Conservation (phyloP, 2,888 invertebrate species). For the Fabriciana adippe region DNA sequence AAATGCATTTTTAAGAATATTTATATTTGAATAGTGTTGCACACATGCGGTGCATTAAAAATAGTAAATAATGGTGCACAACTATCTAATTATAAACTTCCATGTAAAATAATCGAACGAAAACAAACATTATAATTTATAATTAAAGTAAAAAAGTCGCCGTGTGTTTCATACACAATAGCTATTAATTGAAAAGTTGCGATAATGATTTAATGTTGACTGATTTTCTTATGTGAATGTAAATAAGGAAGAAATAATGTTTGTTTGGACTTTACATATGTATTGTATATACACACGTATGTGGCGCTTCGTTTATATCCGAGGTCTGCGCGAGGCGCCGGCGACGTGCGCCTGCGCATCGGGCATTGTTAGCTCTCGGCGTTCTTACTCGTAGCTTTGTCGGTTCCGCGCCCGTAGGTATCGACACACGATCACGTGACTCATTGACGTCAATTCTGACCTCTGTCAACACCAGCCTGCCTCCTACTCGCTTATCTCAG, state of each 20-base stretch:
- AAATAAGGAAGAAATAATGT: neutral
- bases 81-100: too few species aligned
- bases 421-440: slow-evolving; percentile 81
- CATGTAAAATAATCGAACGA: too few species aligned
- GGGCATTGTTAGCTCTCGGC: slow-evolving; percentile 26
- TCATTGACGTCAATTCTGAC: slow-evolving; percentile 89
- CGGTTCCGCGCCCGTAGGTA: slow-evolving; percentile 41
- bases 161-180: too few species aligned
- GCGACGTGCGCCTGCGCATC: slow-evolving; percentile 22
- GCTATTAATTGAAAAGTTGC: too few species aligned
- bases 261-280: slow-evolving; percentile 19
- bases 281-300: neutral
- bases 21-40: too few species aligned
- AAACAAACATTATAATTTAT: too few species aligned
- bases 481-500: slow-evolving; percentile 72
- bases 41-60: too few species aligned
- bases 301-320: slow-evolving; percentile 18
- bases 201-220: neutral
- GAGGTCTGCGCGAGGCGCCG: slow-evolving; percentile 12
- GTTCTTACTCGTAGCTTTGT: slow-evolving; percentile 17
- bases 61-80: too few species aligned
- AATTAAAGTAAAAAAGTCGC: too few species aligned
- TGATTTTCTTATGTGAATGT: neutral
- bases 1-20: too few species aligned
- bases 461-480: slow-evolving; percentile 78